These are phyloP conservation scores for Heliopora coerulea DNA, from an alignment of 92 coral and sea anemone genomes.

Conservation along the genomic window DNA sequence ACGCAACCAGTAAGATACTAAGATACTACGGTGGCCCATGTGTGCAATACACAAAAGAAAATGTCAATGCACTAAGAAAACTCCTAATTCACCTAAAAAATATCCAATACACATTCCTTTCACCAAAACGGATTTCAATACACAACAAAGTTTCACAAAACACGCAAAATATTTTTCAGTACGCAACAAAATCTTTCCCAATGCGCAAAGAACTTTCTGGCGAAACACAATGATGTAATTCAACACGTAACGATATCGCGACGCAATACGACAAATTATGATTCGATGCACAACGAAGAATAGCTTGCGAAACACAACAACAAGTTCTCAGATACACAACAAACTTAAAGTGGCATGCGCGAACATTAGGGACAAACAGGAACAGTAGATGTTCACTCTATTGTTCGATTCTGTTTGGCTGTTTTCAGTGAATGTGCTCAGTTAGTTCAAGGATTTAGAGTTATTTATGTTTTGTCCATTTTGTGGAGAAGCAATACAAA, in stretches of 20 bases:
- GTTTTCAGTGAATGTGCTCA: not conserved
- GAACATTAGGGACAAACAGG: constrained; percentile 1
- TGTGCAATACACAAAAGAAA: constrained; percentile 19
- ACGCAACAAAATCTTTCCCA: constrained; percentile 10
- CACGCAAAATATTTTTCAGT: not conserved
- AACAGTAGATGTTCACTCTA: not conserved
- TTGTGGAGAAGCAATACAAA: not conserved
- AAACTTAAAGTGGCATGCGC: constrained; percentile 2
- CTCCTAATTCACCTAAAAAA: not conserved
- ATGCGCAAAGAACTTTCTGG: not conserved
- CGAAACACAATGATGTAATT: constrained; percentile 6
- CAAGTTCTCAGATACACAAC: not conserved
- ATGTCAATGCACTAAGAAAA: not conserved
- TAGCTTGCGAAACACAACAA: not conserved
- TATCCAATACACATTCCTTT: constrained; percentile 9
- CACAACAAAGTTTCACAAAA: constrained; percentile 10
- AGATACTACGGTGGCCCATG: constrained; percentile 20
- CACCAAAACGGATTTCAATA: constrained; percentile 19
- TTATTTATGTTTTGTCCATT: not conserved
- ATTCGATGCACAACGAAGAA: constrained; percentile 9
- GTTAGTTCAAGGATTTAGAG: not conserved
- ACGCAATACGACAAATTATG: not conserved
- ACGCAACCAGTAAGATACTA: too few species aligned
- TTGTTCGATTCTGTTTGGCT: not conserved
- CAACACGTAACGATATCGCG: constrained; percentile 1